These are phyloP conservation scores for Hylomyscus alleni DNA, from an alignment of 2,797 vertebrate species.

Conservation along the genomic window DNA sequence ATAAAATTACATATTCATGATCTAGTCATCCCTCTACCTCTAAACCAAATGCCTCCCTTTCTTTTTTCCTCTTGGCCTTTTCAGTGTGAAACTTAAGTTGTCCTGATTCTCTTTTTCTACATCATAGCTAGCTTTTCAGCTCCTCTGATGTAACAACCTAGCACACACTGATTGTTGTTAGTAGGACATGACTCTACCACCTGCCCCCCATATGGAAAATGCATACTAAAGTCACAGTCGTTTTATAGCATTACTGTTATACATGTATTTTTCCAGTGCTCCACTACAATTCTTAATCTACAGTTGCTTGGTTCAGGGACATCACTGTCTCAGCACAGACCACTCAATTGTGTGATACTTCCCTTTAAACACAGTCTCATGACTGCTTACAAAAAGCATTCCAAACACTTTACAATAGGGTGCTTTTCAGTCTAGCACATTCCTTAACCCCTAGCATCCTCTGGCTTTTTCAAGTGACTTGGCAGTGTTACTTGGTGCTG, in stretches of 20 bases:
- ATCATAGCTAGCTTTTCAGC: not conserved
- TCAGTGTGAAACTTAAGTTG: not conserved
- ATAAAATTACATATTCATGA: not conserved
- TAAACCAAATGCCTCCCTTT: not conserved
- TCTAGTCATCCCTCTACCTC: not conserved
- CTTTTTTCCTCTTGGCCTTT: not conserved
- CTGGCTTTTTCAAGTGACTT: not conserved
- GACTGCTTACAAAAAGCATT: slow-evolving; percentile 75
- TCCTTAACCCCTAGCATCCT: slow-evolving; percentile 22
- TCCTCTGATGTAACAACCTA: not conserved
- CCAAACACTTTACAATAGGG: slow-evolving; percentile 45
- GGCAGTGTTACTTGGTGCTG: not conserved
- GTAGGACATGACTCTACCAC: not conserved
- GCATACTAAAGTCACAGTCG: not conserved
- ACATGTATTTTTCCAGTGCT: not conserved
- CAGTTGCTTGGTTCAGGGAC: not conserved
- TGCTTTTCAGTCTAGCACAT: not conserved
- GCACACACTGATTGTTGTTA: not conserved
- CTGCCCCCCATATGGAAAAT: not conserved
- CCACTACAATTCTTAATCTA: slow-evolving; percentile 3
- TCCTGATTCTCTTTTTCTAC: not conserved
- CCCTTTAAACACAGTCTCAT: slow-evolving; percentile 48
- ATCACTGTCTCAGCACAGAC: slow-evolving; percentile 43
- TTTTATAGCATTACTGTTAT: not conserved
- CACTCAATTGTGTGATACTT: slow-evolving; percentile 67